Evolutionary conservation across 2,113 vertebrate species (phyloP), one percentile per base, ranked within the genome.

Genomic region (Elgaria multicarinata): DNA sequence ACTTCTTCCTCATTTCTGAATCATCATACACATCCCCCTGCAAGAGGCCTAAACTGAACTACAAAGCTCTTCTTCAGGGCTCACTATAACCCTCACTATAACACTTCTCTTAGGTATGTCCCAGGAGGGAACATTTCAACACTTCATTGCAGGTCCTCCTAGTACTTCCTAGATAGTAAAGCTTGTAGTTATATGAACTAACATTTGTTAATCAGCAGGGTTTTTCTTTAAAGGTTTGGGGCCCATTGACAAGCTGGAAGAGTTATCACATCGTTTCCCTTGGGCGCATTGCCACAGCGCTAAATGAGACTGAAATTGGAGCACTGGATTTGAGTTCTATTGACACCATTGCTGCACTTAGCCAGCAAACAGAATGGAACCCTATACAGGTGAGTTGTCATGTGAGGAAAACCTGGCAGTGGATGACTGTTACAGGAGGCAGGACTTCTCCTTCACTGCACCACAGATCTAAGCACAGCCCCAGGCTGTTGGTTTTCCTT

Each of bases 301-400:
- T 98, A 3, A 97, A 85, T 0, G 95, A 96, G 28, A 89, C 44
- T 2, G 98, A 98, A 81, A 93, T 98, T 2, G 0, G 84, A n/a
- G 95, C 95, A 87, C 93, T 98, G 91, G 88, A 98, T 75, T 96
- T 98, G 90, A 87, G 58, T 69, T 97, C 97, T 55, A 66, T 97
- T 0, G 98, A 98, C 79, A 93, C 96, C 0, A 39, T 97, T 36
- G 95, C 96, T 78, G 96, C 89, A 1, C 95, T 98, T 0, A 96
- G 94, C 64, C 95, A 95, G 90, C 97, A 97, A 69, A 93, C 92
- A 31, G 95, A 85, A 58, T 98, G 98, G 98, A 97, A 94, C 42
- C 33, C 18, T 9, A 46, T 22, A 12, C 98, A 98, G 96, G 98
- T 97, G 12, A 75, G 93, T 33, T 50, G 16, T 72, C 58, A 20